phyloP scores from a whole-genome alignment of 2,797 vertebrate genomes.

The Danionella dracula region DNA sequence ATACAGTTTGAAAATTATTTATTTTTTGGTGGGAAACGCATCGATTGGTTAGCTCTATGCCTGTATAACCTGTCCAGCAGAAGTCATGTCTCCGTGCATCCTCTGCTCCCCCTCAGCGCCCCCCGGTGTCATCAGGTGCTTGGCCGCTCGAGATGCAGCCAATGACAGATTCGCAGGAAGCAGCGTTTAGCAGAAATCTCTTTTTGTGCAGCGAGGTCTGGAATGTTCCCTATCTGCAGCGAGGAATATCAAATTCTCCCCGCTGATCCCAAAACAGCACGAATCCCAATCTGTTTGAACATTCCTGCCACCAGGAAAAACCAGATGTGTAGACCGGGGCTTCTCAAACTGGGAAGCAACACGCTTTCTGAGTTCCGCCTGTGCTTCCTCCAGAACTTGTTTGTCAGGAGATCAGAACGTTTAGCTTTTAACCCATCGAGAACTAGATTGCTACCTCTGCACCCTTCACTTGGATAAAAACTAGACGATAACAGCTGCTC shows the following conservation, averaged over 20 bases:
- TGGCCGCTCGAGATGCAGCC: slow-evolving; percentile 72
- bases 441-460: too few relatives aligned
- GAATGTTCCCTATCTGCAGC: slow-evolving; percentile 78
- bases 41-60: too few relatives aligned
- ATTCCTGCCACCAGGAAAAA: slow-evolving; percentile 69
- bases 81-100: background rate
- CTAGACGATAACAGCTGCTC: too few relatives aligned
- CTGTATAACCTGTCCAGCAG: too few relatives aligned
- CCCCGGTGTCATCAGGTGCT: slow-evolving; percentile 68
- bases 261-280: slow-evolving; percentile 45
- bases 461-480: too few relatives aligned
- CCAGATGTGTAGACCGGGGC: too few relatives aligned
- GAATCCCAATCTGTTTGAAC: slow-evolving; percentile 62
- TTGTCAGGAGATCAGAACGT: too few relatives aligned
- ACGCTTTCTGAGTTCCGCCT: too few relatives aligned
- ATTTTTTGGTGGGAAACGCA: background rate
- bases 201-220: slow-evolving; percentile 72
- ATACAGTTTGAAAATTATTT: too few relatives aligned
- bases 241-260: slow-evolving; percentile 78
- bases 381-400: too few relatives aligned
- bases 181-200: slow-evolving; percentile 75
- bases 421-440: too few relatives aligned
- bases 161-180: slow-evolving; percentile 82
- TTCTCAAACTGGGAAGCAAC: too few relatives aligned
- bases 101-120: slow-evolving; percentile 64